These are phyloP conservation scores for Acromyrmex echinatior DNA, from an alignment of 1,140 invertebrate species.

Conservation along the genomic window DNA sequence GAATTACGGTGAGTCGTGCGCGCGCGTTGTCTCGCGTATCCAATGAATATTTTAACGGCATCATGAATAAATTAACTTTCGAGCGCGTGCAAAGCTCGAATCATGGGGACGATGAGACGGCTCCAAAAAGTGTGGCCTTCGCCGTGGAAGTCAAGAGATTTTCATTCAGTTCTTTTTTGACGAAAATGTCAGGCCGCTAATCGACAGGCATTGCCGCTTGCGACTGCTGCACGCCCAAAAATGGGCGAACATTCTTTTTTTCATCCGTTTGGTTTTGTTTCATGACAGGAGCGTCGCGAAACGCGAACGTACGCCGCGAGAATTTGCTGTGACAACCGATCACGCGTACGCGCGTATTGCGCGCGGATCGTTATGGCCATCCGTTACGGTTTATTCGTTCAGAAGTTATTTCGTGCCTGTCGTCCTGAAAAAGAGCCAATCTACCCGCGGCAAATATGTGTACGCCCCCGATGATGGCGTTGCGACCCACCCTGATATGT, in stretches of 20 bases:
- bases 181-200: conserved; percentile 6
- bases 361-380: conserved; percentile 57
- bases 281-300: conserved; percentile 17
- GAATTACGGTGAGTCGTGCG: conserved; percentile 51
- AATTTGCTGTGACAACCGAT: conserved; percentile 60
- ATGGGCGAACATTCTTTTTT: conserved; percentile 17
- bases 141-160: neutral
- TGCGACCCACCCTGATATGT: conserved; percentile 48
- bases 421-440: conserved; percentile 65
- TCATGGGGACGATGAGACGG: neutral
- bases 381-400: conserved; percentile 67
- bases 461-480: conserved; percentile 39
- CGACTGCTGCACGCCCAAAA: neutral
- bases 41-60: conserved; percentile 74
- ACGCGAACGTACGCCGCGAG: conserved; percentile 27
- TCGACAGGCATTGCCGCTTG: conserved; percentile 18
- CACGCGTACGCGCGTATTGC: conserved; percentile 44
- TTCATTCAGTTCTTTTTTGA: neutral
- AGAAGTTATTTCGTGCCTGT: conserved; percentile 65
- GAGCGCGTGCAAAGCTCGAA: neutral
- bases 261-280: conserved; percentile 20
- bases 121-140: conserved; percentile 19
- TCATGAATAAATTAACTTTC: conserved; percentile 74
- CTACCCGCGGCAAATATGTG: conserved; percentile 61
- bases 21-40: conserved; percentile 52